Evolutionary conservation across 92 coral and sea anemone genomes (phyloP).

Genomic region (Porites cylindrica): DNA sequence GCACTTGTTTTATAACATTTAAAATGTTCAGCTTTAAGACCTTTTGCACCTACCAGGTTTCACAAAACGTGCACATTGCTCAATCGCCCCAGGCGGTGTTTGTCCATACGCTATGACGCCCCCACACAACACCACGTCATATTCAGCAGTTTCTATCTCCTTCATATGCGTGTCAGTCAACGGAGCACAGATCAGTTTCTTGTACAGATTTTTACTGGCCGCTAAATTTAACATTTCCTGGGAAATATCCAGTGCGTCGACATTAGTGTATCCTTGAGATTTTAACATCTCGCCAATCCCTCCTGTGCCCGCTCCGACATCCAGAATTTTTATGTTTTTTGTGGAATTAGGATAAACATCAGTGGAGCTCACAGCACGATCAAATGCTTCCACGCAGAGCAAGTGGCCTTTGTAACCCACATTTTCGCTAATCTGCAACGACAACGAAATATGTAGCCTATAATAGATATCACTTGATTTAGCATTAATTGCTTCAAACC

Average conservation of each 20-base stretch:
- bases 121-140: conserved; percentile 56
- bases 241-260: conserved; percentile 73
- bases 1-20: no score
- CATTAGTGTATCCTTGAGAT: conserved; percentile 65
- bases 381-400: conserved; percentile 46
- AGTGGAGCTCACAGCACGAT: conserved; percentile 4
- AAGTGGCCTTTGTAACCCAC: conserved; percentile 47
- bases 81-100: conserved; percentile 60
- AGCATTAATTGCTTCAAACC: no score
- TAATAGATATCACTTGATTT: no score
- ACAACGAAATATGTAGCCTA: background rate
- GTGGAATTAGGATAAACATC: conserved; percentile 16
- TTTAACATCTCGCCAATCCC: conserved; percentile 65
- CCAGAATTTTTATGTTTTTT: conserved; percentile 49
- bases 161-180: conserved; percentile 59
- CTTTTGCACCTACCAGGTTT: conserved; percentile 62
- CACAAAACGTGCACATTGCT: conserved; percentile 57
- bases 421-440: conserved; percentile 30
- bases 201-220: conserved; percentile 38
- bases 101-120: conserved; percentile 66
- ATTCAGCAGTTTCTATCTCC: conserved; percentile 52
- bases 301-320: conserved; percentile 82
- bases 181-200: conserved; percentile 66
- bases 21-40: no score
- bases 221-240: conserved; percentile 73